Evolutionary conservation across 2,797 vertebrate genomes (phyloP).

Genomic region (Numenius phaeopus): DNA sequence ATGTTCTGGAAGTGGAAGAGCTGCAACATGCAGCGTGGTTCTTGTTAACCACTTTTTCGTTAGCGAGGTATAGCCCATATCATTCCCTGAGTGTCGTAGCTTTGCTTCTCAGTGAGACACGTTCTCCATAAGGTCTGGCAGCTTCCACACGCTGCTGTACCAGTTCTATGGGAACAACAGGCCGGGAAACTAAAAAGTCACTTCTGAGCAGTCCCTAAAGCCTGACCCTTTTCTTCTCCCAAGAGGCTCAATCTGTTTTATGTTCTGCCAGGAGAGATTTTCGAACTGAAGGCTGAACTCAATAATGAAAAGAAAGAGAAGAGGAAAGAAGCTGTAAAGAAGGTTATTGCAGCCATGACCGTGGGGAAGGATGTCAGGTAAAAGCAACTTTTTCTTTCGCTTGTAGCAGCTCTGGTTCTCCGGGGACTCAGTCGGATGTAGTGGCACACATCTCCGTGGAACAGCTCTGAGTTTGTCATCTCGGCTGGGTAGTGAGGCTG

Average conservation of each 20-base stretch:
- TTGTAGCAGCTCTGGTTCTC: neutral
- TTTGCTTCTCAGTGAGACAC: neutral
- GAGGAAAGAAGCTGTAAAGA: constrained; percentile 98
- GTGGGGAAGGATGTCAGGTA: constrained; percentile 99
- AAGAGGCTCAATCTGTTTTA: neutral
- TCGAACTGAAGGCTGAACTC: constrained; percentile 98
- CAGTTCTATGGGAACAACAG: neutral
- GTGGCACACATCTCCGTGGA: neutral
- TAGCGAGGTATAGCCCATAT: neutral
- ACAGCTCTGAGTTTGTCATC: neutral
- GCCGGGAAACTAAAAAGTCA: neutral
- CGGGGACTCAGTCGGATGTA: fast-evolving
- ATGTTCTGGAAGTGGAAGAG: constrained; percentile 31
- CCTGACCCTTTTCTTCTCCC: neutral
- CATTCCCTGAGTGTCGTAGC: neutral
- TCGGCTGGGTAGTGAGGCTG: neutral
- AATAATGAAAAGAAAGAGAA: constrained; percentile 99
- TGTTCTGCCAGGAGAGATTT: constrained; percentile 92
- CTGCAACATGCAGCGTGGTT: neutral
- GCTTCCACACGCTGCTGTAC: neutral
- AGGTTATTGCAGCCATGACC: constrained; percentile 99
- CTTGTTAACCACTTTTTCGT: neutral
- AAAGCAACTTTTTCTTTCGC: neutral
- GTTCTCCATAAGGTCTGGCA: neutral
- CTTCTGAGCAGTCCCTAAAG: neutral